A percentile compares a stretch with the other conserved stretches of the same genome.
These are phyloP conservation scores for Vidua chalybeata DNA, from an alignment of 2,113 vertebrate genomes.

Conservation along the genomic window DNA sequence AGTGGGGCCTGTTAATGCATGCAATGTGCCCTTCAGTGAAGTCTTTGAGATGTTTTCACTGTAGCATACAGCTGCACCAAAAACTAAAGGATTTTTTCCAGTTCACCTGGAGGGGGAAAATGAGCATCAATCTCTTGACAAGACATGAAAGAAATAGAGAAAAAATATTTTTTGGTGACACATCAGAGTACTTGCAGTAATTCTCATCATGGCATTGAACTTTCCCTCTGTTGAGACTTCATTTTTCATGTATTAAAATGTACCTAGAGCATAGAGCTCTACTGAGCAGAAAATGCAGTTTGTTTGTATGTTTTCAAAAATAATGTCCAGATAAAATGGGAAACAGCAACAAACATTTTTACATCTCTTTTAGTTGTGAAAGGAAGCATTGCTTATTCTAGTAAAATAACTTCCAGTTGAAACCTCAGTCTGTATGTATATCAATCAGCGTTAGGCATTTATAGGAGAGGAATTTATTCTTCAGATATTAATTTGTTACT, in stretches of 20 bases:
- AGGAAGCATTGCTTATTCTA: neutral
- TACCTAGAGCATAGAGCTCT: neutral
- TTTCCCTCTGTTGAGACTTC: neutral
- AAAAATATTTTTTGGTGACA: neutral
- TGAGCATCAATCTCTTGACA: neutral
- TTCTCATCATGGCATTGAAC: neutral
- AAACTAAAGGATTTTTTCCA: constrained; percentile 2
- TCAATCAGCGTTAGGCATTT: neutral
- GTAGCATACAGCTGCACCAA: neutral
- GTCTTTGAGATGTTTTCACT: neutral
- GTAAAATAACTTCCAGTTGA: neutral
- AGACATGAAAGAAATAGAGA: constrained; percentile 25
- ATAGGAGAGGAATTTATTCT: neutral
- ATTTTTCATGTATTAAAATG: neutral
- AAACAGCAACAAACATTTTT: neutral
- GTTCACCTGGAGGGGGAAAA: constrained; percentile 18
- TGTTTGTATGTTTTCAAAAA: neutral
- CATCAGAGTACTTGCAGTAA: neutral
- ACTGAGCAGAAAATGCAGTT: neutral
- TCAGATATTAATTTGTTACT: neutral
- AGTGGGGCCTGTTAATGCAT: neutral
- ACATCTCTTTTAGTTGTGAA: neutral
- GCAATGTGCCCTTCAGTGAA: neutral
- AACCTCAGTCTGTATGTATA: neutral
- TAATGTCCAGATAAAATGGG: neutral